These are phyloP conservation scores for Speoplatyrhinus poulsoni DNA, from an alignment of 2,113 vertebrate species.

Conservation along the genomic window DNA sequence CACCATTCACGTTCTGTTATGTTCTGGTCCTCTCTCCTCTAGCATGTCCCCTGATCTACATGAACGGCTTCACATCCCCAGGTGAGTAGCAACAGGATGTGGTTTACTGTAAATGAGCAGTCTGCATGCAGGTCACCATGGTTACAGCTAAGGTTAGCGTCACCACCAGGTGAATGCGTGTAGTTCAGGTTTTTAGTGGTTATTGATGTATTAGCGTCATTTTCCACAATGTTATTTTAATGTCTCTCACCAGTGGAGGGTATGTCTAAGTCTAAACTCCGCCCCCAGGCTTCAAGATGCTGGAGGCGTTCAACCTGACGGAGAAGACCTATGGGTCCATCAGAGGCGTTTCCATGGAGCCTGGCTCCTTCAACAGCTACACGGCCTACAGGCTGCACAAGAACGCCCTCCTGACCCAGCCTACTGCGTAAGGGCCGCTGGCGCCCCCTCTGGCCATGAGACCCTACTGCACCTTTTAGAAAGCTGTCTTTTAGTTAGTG, in stretches of 20 bases:
- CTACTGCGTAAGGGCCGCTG: conserved; percentile 80
- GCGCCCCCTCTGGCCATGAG: not conserved
- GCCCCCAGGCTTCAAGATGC: conserved; percentile 91
- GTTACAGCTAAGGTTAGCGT: too few relatives aligned
- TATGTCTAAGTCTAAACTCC: not conserved
- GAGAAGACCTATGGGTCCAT: conserved; percentile 88
- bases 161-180: not conserved
- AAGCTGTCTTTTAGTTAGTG: too few relatives aligned
- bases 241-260: not conserved
- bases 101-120: too few relatives aligned
- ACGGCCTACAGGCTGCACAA: conserved; percentile 90
- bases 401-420: conserved; percentile 88
- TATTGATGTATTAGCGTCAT: not conserved
- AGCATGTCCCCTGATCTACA: conserved; percentile 94
- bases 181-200: not conserved
- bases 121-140: too few relatives aligned
- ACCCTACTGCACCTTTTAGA: too few relatives aligned
- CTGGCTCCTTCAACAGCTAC: conserved; percentile 93
- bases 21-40: conserved; percentile 38
- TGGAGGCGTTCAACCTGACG: conserved; percentile 95
- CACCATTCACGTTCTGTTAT: not conserved
- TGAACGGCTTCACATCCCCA: conserved; percentile 96
- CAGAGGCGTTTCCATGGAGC: conserved; percentile 90
- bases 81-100: conserved; percentile 72
- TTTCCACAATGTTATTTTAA: too few relatives aligned